These are phyloP conservation scores for Heterocephalus glaber DNA, from an alignment of 2,113 vertebrate genomes.

Conservation along the genomic window DNA sequence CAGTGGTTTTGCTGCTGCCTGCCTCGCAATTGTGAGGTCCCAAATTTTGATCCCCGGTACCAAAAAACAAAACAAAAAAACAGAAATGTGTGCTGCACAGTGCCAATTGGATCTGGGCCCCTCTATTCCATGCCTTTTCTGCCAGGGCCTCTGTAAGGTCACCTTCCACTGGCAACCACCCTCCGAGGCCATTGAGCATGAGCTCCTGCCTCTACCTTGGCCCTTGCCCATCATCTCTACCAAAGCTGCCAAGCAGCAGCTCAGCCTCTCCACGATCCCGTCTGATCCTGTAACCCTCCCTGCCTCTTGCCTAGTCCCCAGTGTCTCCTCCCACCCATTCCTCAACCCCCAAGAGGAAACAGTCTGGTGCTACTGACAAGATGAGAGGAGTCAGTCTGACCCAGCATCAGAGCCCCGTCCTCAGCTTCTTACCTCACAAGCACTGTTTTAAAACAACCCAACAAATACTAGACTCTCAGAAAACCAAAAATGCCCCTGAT, in stretches of 20 bases:
- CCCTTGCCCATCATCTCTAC: slow-evolving; percentile 47
- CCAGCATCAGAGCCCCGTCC: slow-evolving; percentile 79
- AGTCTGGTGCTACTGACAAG: slow-evolving; percentile 57
- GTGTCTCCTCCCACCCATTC: background rate
- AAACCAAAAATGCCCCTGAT: background rate
- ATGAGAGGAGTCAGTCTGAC: slow-evolving; percentile 84
- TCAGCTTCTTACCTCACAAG: slow-evolving; percentile 57
- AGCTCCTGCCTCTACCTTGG: slow-evolving; percentile 51
- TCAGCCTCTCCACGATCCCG: slow-evolving; percentile 47
- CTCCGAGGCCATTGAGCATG: slow-evolving; percentile 27
- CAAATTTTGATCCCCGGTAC: no score
- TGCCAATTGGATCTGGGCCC: slow-evolving; percentile 75
- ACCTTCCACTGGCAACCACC: background rate
- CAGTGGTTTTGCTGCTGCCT: no score
- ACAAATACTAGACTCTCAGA: slow-evolving; percentile 51
- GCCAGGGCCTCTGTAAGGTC: background rate
- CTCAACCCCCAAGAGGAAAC: background rate
- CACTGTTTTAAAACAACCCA: slow-evolving; percentile 50
- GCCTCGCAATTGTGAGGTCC: no score
- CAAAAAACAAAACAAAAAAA: no score
- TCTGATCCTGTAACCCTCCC: slow-evolving; percentile 30
- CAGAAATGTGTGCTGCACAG: slow-evolving; percentile 88
- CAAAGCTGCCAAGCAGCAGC: slow-evolving; percentile 67
- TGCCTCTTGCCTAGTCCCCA: background rate
- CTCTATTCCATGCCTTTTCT: background rate